Evolutionary conservation across 2,797 vertebrate species (phyloP), one percentile per base, ranked within the genome.

Genomic region (Danio choprae): DNA sequence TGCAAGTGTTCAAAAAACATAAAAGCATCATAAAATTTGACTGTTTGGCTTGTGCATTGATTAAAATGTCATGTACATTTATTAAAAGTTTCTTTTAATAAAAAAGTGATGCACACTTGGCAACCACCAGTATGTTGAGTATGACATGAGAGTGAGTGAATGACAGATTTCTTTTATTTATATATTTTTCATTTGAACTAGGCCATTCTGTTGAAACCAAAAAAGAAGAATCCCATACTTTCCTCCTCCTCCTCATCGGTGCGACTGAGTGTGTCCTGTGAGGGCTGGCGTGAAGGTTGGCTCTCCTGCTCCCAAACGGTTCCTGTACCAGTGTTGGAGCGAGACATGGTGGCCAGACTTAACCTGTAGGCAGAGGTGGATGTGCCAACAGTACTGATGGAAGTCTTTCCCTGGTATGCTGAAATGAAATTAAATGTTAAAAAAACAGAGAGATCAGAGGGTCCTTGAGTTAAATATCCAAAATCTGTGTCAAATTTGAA

Each of bases 371-470:
- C 98, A 0, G 98, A 99, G 0, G 97, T 98, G 43, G 97, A 98
- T 1, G 98, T 99, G 48, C 97, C 97, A 86, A 98, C 96, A 0
- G 97, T 99, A 86, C 97, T 99, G 88, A 99, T 98, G 7, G 98
- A 98, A 0, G 97, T 98, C 93, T 99, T 99, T 74, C 98, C 97
- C 89, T 99, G 98, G 90, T 99, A 99, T n/a, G 97, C 98, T 99
- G 86, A 1, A 70, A 15, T 3, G 59, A 59, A 20, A 59, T 6
- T n/a, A n/a, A n/a, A n/a, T n/a, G n/a, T n/a, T 20, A 63, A 40
- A 70, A 18, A 71, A 2, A 44, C 4, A 55, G 5, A n/a, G 18
- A 59, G 7, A 55, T n/a, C n/a, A n/a, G n/a, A n/a, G n/a, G n/a
- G n/a, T n/a, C n/a, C n/a, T n/a, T n/a, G n/a, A n/a, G n/a, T n/a